Evolutionary conservation across 1,140 invertebrate species (phyloP).

Genomic region (Caenorhabditis remanei): DNA sequence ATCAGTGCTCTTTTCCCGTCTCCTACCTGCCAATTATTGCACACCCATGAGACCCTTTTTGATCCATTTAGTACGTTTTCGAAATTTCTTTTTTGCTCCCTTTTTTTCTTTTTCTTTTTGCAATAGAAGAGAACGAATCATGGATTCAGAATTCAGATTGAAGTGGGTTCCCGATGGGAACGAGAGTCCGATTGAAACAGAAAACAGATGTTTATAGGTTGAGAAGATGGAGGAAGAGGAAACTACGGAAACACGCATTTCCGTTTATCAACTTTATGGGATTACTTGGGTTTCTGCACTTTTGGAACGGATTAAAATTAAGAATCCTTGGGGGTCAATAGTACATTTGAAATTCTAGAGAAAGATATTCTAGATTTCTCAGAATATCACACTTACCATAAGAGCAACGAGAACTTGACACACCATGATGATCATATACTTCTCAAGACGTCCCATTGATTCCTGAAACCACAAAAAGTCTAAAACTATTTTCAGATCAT

Average conservation of each 20-base stretch:
- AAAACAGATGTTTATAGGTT: slow-evolving; percentile 9
- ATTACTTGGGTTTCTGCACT: not conserved
- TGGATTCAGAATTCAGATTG: not conserved
- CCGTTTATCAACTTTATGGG: not conserved
- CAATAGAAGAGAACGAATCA: not conserved
- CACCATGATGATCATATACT: slow-evolving; percentile 64
- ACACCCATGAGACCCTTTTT: not conserved
- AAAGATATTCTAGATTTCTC: not conserved
- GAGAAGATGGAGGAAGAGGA: not conserved
- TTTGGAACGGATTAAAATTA: not conserved
- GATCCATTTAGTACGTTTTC: slow-evolving; percentile 50
- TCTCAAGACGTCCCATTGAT: slow-evolving; percentile 60
- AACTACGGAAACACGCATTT: slow-evolving; percentile 9
- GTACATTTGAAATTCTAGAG: no score
- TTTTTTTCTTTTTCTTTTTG: not conserved
- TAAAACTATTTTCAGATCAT: not conserved
- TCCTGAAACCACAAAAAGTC: slow-evolving; percentile 38
- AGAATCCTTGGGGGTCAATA: no score
- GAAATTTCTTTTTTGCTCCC: not conserved
- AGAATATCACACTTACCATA: slow-evolving; percentile 31
- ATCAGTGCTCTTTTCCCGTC: not conserved
- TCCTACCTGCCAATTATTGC: not conserved
- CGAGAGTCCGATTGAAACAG: not conserved
- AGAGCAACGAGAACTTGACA: slow-evolving; percentile 61
- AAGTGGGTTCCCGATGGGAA: slow-evolving; percentile 5